Percentiles rank a stretch among this genome's conserved stretches.
phyloP scores from a whole-genome alignment of 2,797 vertebrate species.

The Haliaeetus vocifer region DNA sequence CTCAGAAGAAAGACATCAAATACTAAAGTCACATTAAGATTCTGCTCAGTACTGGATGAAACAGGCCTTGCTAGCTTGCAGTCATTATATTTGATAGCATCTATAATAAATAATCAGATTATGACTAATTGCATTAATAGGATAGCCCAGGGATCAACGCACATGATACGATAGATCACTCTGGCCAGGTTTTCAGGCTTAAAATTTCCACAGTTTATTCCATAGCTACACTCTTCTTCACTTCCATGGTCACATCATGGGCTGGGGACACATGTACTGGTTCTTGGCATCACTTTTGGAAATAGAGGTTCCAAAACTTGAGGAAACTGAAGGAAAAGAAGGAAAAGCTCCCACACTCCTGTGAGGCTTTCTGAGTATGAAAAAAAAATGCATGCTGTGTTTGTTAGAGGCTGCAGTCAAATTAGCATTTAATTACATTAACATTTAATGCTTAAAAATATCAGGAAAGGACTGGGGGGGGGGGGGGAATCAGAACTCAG shows the following conservation, averaged over 20 bases:
- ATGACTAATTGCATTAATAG: neutral
- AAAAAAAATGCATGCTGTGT: neutral
- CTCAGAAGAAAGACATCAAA: neutral
- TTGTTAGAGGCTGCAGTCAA: neutral
- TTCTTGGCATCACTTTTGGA: neutral
- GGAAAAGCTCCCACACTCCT: neutral
- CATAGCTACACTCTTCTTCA: neutral
- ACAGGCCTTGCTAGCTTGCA: neutral
- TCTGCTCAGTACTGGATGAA: neutral
- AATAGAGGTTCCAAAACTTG: neutral
- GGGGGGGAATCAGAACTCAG: neutral
- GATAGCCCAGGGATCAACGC: neutral
- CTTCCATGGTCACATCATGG: neutral
- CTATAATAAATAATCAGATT: neutral
- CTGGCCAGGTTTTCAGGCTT: neutral
- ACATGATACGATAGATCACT: accelerated
- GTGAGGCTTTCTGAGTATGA: neutral
- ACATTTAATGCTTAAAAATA: conserved; percentile 50
- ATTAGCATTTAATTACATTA: conserved; percentile 23
- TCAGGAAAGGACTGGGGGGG: neutral
- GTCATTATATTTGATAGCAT: neutral
- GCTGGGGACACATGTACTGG: neutral
- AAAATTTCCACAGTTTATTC: neutral
- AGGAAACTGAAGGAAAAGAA: neutral
- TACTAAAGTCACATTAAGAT: neutral